Conservation (phyloP, 2,888 invertebrate genomes). For the Volucella inanis region DNA sequence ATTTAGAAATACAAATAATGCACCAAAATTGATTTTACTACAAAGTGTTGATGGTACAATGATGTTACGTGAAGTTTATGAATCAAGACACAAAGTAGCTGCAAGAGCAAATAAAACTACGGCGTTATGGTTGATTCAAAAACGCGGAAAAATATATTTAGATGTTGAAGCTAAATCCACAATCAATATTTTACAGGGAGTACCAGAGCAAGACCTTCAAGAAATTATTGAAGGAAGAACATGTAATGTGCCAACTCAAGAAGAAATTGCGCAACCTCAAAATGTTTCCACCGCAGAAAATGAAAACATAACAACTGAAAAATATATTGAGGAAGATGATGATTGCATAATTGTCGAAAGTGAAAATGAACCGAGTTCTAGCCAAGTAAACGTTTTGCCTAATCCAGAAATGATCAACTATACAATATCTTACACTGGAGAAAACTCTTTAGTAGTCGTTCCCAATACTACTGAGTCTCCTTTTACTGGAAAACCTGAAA, state of each 20-base stretch:
- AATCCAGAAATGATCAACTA: slow-evolving; percentile 44
- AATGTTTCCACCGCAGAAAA: neutral
- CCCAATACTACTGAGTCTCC: slow-evolving; percentile 23
- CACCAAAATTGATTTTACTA: slow-evolving; percentile 79
- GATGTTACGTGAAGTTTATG: slow-evolving; percentile 82
- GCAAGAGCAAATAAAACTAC: slow-evolving; percentile 77
- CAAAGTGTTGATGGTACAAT: slow-evolving; percentile 82
- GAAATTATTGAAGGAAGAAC: slow-evolving; percentile 21
- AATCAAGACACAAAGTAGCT: slow-evolving; percentile 78
- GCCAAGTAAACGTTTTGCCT: slow-evolving; percentile 5
- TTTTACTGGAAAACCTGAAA: neutral
- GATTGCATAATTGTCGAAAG: slow-evolving; percentile 80
- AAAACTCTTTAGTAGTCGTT: slow-evolving; percentile 54
- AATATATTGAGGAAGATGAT: slow-evolving; percentile 50
- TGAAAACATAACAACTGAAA: neutral
- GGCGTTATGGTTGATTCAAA: slow-evolving; percentile 80
- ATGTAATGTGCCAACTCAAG: neutral
- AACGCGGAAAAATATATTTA: slow-evolving; percentile 78
- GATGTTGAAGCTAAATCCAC: slow-evolving; percentile 76
- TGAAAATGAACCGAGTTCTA: slow-evolving; percentile 26
- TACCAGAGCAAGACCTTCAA: neutral
- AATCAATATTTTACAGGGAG: neutral
- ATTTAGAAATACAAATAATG: slow-evolving; percentile 76
- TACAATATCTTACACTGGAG: slow-evolving; percentile 47
- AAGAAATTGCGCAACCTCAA: neutral